These are phyloP conservation scores for Capra hircus DNA, from an alignment of 2,113 vertebrate species.

Conservation along the genomic window DNA sequence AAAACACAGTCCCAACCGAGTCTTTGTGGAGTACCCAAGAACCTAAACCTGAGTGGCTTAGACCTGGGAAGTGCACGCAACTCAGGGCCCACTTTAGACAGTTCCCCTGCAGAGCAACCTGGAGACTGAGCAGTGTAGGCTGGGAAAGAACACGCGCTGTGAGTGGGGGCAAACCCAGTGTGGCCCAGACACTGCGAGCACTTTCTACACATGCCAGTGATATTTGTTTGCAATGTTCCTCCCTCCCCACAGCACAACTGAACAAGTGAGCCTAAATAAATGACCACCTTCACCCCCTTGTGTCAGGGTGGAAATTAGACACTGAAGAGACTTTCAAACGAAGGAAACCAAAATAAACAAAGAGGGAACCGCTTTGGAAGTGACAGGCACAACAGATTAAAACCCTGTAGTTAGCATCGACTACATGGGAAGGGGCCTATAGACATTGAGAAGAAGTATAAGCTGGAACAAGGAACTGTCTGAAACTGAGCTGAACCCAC, in stretches of 20 bases:
- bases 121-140: background rate
- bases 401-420: background rate
- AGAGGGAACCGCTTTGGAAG: background rate
- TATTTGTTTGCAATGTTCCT: background rate
- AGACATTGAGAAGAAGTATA: background rate
- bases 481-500: background rate
- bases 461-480: background rate
- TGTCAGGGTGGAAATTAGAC: background rate
- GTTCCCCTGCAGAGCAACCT: background rate
- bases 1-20: accelerated
- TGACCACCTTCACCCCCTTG: background rate
- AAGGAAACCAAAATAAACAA: background rate
- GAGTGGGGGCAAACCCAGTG: accelerated
- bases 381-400: background rate
- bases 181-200: background rate
- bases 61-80: background rate
- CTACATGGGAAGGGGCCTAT: background rate
- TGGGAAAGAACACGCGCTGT: accelerated
- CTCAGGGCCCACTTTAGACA: background rate
- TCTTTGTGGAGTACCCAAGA: background rate
- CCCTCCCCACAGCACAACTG: background rate
- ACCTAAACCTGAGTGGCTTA: background rate
- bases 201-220: background rate
- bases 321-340: background rate
- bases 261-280: background rate